Percentiles rank a stretch among this genome's conserved stretches.
phyloP scores from a whole-genome alignment of 2,797 vertebrate species.

The Dendrocincla tyrannina region DNA sequence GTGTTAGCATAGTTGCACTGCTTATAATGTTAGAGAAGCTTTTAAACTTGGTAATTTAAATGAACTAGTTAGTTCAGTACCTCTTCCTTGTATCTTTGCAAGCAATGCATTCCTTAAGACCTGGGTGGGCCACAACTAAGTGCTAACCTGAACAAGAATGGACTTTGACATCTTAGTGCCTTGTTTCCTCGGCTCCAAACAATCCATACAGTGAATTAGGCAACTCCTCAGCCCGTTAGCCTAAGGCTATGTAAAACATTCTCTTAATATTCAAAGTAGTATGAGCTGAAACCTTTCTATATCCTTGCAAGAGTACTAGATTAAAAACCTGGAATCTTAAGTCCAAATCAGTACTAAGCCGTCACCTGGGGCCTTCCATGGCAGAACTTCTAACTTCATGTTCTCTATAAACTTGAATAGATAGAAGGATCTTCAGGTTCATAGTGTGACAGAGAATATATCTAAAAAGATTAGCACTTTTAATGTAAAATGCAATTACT shows the following conservation, averaged over 20 bases:
- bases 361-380: background rate
- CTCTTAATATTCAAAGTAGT: background rate
- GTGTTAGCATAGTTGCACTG: background rate
- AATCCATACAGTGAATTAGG: background rate
- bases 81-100: background rate
- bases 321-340: background rate
- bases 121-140: background rate
- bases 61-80: background rate
- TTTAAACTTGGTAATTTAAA: background rate
- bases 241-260: background rate
- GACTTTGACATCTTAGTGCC: background rate
- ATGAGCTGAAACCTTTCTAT: background rate
- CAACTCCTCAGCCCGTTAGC: background rate
- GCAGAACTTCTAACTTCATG: background rate
- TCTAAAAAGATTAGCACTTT: background rate
- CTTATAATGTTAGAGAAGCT: background rate
- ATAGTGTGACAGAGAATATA: background rate
- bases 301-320: background rate
- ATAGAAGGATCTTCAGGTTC: background rate
- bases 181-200: background rate
- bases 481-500: background rate
- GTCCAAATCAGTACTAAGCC: background rate
- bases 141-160: background rate
- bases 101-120: background rate
- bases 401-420: background rate